phyloP scores from a whole-genome alignment of 1,140 invertebrate genomes.

The Camponotus vicinus region DNA sequence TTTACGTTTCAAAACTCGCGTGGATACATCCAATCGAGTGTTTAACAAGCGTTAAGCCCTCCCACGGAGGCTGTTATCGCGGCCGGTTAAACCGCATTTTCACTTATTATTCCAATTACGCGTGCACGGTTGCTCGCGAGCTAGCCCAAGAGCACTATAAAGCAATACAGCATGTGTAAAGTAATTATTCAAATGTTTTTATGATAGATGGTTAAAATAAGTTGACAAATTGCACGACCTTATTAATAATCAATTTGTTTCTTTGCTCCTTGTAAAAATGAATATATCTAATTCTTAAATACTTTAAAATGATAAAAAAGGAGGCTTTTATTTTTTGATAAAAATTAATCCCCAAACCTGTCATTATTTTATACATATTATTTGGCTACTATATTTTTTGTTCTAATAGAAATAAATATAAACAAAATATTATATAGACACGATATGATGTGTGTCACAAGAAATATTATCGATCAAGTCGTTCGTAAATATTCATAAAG shows the following conservation, averaged over 20 bases:
- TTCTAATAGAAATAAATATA: background rate
- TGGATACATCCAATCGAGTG: slow-evolving; percentile 64
- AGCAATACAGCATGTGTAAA: background rate
- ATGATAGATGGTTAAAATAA: background rate
- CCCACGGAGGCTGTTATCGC: slow-evolving; percentile 63
- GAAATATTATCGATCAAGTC: background rate
- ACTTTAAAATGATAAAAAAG: too few species aligned
- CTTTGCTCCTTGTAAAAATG: too few species aligned
- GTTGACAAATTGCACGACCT: background rate
- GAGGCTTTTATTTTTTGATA: background rate
- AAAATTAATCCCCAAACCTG: background rate
- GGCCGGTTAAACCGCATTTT: slow-evolving; percentile 18
- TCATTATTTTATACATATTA: background rate
- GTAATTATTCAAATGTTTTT: background rate
- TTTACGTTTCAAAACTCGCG: slow-evolving; percentile 74
- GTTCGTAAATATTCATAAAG: background rate
- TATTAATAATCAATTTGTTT: background rate
- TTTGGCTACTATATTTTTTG: too few species aligned
- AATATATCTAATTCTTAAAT: too few species aligned
- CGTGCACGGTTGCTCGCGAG: background rate
- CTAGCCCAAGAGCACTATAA: background rate
- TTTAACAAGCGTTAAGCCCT: slow-evolving; percentile 67
- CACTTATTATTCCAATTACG: slow-evolving; percentile 8
- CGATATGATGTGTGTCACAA: background rate
- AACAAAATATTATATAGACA: background rate